Percentiles rank a stretch among this genome's conserved stretches.
Conservation (phyloP, 2,797 vertebrate genomes). For the Garrulus glandarius region DNA sequence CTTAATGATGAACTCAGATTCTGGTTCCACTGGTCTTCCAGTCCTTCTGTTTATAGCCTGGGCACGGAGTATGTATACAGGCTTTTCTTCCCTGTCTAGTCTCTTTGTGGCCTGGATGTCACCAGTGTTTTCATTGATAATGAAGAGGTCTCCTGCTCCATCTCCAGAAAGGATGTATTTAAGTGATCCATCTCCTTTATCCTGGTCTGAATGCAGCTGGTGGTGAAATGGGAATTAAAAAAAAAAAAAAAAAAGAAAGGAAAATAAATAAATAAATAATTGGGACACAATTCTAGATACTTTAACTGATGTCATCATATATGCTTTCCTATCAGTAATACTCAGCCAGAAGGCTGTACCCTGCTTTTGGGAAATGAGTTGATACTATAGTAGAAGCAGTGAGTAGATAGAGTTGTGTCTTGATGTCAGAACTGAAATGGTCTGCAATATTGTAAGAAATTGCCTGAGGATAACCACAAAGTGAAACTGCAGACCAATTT, state of each 20-base stretch:
- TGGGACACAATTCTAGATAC: background rate
- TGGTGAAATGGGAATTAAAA: slow-evolving; percentile 24
- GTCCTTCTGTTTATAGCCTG: slow-evolving; percentile 89
- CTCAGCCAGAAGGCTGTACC: background rate
- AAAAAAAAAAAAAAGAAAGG: background rate
- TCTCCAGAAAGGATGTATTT: slow-evolving; percentile 93
- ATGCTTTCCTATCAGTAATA: background rate
- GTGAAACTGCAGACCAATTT: background rate
- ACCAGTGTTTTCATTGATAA: slow-evolving; percentile 95
- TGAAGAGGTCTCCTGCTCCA: slow-evolving; percentile 91
- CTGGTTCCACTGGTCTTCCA: slow-evolving; percentile 88
- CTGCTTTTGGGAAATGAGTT: background rate
- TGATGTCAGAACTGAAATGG: background rate
- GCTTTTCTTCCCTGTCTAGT: slow-evolving; percentile 93
- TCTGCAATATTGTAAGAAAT: background rate
- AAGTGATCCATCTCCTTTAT: slow-evolving; percentile 87
- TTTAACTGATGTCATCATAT: background rate
- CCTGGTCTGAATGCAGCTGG: slow-evolving; percentile 93
- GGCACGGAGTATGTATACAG: slow-evolving; percentile 88
- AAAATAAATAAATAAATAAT: slow-evolving; percentile 65
- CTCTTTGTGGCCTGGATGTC: slow-evolving; percentile 95
- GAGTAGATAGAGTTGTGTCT: background rate
- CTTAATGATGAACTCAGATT: slow-evolving; percentile 95
- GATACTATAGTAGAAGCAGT: background rate
- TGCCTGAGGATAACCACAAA: background rate